Evolutionary conservation across 2,113 vertebrate genomes (phyloP), one percentile per base, ranked within the genome.

Genomic region (Taurulus bubalis): DNA sequence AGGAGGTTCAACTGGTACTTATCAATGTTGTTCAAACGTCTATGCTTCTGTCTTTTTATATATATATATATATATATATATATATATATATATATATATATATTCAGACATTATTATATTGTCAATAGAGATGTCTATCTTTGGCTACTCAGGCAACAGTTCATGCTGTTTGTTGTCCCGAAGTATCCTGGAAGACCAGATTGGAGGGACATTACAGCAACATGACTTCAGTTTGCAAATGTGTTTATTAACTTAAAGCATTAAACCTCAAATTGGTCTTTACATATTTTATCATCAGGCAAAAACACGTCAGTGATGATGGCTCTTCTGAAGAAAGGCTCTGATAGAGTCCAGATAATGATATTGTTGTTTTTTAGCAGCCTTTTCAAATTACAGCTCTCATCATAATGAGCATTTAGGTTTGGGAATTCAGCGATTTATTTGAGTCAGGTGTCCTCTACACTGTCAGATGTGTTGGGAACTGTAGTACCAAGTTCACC

Each of bases 221-320:
- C 22, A 65, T 63, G 20, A 42, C 20, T 42, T 75, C 22, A 63
- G 7, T 58, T 77, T 49, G 49, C n/a, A 59, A 7, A 58, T 71
- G 8, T 49, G 58, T 38, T 58, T 6, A 18, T 34, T 59, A 32
- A 59, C 32, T 75, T 26, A 20, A 70, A 55, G 10, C 49, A 12
- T 63, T 24, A 34, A 36, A 65, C 8, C 12, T 30, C 42, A 47
- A 47, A 18, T 47, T 47, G 45, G 45, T 47, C 45, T 18, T 47
- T 15, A 15, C 4, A 18, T 47, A 47, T 47, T 47, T 47, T 4
- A 47, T 47, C 15, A 47, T 47, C 45, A 47, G 45, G 45, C 45
- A 47, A 47, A 16, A 47, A 16, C 15, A 47, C 4, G 5, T 47
- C 0, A 16, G 45, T 47, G 45, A 47, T 4, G 15, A 47, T 47